Conservation (phyloP, 2,113 vertebrate genomes). For the Tringa solitaria region DNA sequence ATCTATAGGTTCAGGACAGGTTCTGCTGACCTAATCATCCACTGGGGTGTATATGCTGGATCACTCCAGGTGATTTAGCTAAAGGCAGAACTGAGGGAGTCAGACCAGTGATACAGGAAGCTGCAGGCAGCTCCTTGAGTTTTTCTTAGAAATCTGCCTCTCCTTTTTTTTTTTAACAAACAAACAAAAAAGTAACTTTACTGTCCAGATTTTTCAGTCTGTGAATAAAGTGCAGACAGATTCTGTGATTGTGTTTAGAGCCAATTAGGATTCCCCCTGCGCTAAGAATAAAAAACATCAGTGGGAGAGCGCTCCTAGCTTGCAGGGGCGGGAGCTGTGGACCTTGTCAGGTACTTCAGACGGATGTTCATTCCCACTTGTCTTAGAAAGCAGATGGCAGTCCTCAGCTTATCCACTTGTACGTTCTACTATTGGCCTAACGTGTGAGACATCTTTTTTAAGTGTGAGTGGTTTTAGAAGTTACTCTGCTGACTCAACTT, state of each 20-base stretch:
- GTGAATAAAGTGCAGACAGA: not conserved
- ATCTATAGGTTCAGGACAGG: not conserved
- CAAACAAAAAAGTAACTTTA: not conserved
- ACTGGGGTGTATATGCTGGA: fast-evolving
- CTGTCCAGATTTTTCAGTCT: not conserved
- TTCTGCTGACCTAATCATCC: not conserved
- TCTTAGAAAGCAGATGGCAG: not conserved
- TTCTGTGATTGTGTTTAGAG: not conserved
- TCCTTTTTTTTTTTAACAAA: not conserved
- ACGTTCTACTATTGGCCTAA: not conserved
- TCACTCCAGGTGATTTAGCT: not conserved
- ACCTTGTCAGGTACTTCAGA: not conserved
- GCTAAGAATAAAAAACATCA: not conserved
- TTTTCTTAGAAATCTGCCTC: not conserved
- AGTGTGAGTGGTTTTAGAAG: not conserved
- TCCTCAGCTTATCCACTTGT: not conserved
- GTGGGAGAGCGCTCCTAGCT: not conserved
- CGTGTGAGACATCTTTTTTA: not conserved
- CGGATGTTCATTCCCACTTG: not conserved
- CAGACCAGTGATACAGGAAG: not conserved
- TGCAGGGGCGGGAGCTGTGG: not conserved
- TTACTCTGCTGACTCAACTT: not conserved
- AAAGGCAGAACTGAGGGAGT: not conserved
- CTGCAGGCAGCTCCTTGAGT: not conserved
- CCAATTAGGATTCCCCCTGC: not conserved